Evolutionary conservation across 2,113 vertebrate species (phyloP).

Genomic region (Rhabdomys dilectus): DNA sequence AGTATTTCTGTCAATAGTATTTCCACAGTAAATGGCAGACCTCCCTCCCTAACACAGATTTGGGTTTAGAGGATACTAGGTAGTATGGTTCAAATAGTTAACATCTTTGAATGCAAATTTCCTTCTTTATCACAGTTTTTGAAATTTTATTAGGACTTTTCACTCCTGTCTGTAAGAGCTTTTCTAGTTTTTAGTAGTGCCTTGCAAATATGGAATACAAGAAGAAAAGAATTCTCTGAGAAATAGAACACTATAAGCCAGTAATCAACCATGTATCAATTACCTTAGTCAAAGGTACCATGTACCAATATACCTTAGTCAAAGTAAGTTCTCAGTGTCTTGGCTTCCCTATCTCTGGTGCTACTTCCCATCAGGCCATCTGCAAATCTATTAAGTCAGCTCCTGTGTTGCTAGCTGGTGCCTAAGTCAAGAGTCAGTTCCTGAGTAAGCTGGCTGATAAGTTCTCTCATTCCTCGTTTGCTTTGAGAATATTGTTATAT

Average conservation of each 20-base stretch:
- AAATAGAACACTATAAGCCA: neutral
- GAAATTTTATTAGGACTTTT: conserved; percentile 34
- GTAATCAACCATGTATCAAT: neutral
- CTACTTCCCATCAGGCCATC: neutral
- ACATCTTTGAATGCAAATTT: neutral
- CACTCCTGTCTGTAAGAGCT: neutral
- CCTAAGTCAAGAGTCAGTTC: neutral
- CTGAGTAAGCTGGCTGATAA: neutral
- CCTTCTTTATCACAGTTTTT: neutral
- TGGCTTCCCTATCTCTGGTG: neutral
- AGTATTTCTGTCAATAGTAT: conserved; percentile 32
- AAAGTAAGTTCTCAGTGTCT: neutral
- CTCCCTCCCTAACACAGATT: conserved; percentile 9
- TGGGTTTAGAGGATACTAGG: neutral
- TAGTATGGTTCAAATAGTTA: neutral
- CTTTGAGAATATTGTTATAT: neutral
- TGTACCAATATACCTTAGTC: neutral
- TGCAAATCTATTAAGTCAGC: neutral
- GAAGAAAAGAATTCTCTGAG: neutral
- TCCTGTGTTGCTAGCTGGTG: neutral
- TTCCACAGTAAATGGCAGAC: neutral
- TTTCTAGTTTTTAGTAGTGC: neutral
- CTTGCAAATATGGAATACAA: neutral
- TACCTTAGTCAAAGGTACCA: conserved; percentile 11
- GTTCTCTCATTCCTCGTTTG: neutral